Evolutionary conservation across 2,888 invertebrate genomes (phyloP).

Genomic region (Thereva unica): DNA sequence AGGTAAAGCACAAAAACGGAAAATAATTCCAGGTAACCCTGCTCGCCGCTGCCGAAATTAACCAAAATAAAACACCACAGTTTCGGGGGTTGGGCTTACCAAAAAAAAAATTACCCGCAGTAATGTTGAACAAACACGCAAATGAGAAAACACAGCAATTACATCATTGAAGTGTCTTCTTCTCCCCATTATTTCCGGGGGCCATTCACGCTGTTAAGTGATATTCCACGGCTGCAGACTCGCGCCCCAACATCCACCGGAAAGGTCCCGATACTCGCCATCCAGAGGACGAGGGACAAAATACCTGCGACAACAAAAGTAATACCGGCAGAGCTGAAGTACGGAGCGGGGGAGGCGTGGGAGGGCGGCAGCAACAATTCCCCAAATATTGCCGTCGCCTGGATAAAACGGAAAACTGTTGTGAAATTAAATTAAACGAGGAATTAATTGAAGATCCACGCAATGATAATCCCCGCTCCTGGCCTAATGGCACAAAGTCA

Average conservation of each 20-base stretch:
- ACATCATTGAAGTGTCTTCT: slow-evolving; percentile 37
- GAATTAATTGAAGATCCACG: slow-evolving; percentile 45
- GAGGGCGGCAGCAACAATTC: slow-evolving; percentile 33
- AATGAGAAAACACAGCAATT: slow-evolving; percentile 41
- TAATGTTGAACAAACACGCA: slow-evolving; percentile 43
- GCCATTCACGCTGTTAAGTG: slow-evolving; percentile 34
- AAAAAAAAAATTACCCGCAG: slow-evolving; percentile 30
- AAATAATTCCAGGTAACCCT: slow-evolving; percentile 1
- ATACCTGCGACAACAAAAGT: too few species aligned
- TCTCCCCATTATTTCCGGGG: slow-evolving; percentile 35
- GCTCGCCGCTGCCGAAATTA: slow-evolving; percentile 5
- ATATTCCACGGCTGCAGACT: slow-evolving; percentile 1
- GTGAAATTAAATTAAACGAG: slow-evolving; percentile 44
- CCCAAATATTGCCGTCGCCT: slow-evolving; percentile 19
- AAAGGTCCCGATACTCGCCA: too few species aligned
- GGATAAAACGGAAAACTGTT: slow-evolving; percentile 36
- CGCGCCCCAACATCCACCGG: too few species aligned
- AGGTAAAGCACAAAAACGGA: too few species aligned
- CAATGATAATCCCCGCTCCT: slow-evolving; percentile 36
- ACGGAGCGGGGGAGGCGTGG: slow-evolving; percentile 7
- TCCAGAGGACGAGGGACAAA: not conserved
- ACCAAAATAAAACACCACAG: slow-evolving; percentile 18
- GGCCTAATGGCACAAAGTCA: not conserved
- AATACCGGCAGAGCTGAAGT: not conserved
- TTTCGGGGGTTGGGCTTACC: slow-evolving; percentile 20